Percentiles rank a stretch among this genome's conserved stretches.
These are phyloP conservation scores for Sinella curviseta DNA, from an alignment of 1,140 invertebrate species.

Conservation along the genomic window DNA sequence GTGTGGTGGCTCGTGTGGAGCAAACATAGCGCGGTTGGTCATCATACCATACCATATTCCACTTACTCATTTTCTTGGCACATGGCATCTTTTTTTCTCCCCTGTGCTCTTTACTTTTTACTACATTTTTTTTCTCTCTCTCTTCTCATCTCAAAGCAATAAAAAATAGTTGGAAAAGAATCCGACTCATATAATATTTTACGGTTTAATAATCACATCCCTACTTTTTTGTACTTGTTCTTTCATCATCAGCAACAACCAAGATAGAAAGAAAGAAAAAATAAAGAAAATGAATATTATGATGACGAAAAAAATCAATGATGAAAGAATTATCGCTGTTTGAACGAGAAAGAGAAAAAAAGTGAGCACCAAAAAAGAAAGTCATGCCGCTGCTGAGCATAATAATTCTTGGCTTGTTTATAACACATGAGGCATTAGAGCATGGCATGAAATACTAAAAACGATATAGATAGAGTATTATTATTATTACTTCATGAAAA, in stretches of 20 bases:
- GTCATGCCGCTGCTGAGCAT: background rate
- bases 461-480: background rate
- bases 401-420: constrained; percentile 13
- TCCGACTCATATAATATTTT: constrained; percentile 11
- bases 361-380: background rate
- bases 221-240: background rate
- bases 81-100: constrained; percentile 8
- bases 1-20: background rate
- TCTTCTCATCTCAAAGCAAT: background rate
- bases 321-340: constrained; percentile 25
- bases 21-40: background rate
- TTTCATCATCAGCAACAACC: background rate
- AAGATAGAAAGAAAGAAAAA: background rate
- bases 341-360: background rate
- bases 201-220: constrained; percentile 7
- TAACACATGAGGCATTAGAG: background rate
- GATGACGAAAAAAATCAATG: constrained; percentile 9
- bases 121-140: too few relatives aligned
- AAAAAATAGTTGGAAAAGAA: constrained; percentile 7
- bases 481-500: too few relatives aligned
- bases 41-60: too few relatives aligned
- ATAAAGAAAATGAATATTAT: background rate
- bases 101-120: too few relatives aligned
- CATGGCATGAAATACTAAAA: constrained; percentile 1
- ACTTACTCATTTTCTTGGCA: constrained; percentile 17